These are phyloP conservation scores for Ivindomyrus marchei DNA, from an alignment of 2,113 vertebrate genomes.

Conservation along the genomic window DNA sequence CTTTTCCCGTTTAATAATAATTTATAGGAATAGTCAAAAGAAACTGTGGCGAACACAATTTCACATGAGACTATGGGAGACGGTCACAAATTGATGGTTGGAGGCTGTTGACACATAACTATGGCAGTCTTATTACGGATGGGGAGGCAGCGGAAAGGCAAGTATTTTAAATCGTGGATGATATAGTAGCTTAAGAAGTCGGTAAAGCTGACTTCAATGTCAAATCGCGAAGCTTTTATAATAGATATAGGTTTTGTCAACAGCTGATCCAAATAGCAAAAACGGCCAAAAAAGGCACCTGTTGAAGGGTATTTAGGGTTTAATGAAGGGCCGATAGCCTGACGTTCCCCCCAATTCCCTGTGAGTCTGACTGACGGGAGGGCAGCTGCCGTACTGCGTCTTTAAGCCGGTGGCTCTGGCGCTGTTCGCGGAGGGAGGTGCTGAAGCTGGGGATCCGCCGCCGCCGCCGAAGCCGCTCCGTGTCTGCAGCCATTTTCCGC, in stretches of 20 bases:
- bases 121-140: not conserved
- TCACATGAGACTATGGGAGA: not conserved
- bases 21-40: not conserved
- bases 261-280: not conserved
- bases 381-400: conserved; percentile 35
- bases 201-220: not conserved
- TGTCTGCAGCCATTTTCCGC: conserved; percentile 82
- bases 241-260: not conserved
- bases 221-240: not conserved
- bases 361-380: conserved; percentile 4
- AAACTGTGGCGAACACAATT: not conserved
- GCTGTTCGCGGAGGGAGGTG: conserved; percentile 73
- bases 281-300: not conserved
- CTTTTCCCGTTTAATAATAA: not conserved
- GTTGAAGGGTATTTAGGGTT: not conserved
- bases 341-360: not conserved
- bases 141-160: not conserved
- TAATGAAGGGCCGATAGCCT: not conserved
- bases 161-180: not conserved
- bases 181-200: not conserved
- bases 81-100: not conserved
- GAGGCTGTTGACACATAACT: not conserved
- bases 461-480: conserved; percentile 23
- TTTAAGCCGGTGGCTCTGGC: conserved; percentile 44
- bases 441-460: conserved; percentile 55